These are phyloP conservation scores for Aleadryas rufinucha DNA, from an alignment of 2,113 vertebrate species.

Conservation along the genomic window DNA sequence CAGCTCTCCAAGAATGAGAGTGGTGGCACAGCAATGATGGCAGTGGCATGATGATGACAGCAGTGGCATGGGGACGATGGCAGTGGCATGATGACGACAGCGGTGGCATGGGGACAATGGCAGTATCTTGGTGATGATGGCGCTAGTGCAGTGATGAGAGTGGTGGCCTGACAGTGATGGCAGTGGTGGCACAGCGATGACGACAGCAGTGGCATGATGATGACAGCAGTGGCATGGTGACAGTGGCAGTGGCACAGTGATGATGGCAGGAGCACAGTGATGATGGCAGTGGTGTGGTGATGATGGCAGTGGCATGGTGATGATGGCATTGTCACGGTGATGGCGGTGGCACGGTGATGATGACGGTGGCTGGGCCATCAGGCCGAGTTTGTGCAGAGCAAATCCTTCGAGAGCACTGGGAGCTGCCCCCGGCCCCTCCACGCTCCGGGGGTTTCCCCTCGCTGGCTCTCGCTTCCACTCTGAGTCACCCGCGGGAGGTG, in stretches of 20 bases:
- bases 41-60: fast-evolving
- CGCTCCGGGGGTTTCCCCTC: background rate
- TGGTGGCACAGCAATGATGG: fast-evolving
- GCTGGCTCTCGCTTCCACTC: background rate
- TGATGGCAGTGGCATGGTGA: no score
- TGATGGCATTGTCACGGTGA: fast-evolving
- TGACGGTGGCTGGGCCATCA: fast-evolving
- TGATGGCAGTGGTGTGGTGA: fast-evolving
- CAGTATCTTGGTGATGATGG: fast-evolving
- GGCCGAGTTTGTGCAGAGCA: fast-evolving
- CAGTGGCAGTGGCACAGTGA: background rate
- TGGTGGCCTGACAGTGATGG: background rate
- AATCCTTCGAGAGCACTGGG: background rate
- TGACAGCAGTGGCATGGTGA: fast-evolving
- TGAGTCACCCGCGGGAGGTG: background rate
- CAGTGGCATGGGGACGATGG: fast-evolving
- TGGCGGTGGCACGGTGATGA: fast-evolving
- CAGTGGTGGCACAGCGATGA: no score
- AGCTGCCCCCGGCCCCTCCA: background rate
- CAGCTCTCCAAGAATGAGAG: background rate
- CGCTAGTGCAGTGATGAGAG: no score
- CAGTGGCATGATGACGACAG: no score
- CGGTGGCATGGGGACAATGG: fast-evolving
- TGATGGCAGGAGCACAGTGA: fast-evolving
- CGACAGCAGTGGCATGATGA: no score